Conservation (phyloP, 2,888 invertebrate genomes). For the Seladonia tumulorum region DNA sequence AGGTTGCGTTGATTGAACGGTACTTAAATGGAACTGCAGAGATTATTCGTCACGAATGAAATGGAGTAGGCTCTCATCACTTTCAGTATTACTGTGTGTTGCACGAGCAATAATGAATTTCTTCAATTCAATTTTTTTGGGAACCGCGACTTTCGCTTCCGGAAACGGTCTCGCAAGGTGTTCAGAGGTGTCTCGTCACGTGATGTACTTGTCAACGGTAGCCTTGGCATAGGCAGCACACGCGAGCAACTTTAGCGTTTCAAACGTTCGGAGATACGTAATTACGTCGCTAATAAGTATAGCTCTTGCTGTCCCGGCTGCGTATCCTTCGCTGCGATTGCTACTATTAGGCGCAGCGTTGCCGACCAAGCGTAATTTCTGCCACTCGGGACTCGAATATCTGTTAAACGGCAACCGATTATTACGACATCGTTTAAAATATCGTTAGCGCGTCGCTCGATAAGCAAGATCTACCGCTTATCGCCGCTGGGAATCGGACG, state of each 20-base stretch:
- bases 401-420: slow-evolving; percentile 33
- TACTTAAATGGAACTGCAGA: too few relatives aligned
- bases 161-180: neutral
- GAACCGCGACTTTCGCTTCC: neutral
- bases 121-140: too few relatives aligned
- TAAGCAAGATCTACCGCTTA: neutral
- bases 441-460: slow-evolving; percentile 39
- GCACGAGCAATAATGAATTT: neutral
- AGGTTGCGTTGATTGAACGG: too few relatives aligned
- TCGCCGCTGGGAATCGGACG: slow-evolving; percentile 3
- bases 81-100: neutral
- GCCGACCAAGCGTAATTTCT: slow-evolving; percentile 46
- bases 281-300: slow-evolving; percentile 50
- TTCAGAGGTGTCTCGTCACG: slow-evolving; percentile 24
- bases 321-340: slow-evolving; percentile 40
- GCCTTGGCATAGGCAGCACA: slow-evolving; percentile 66
- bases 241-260: slow-evolving; percentile 43
- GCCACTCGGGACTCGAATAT: slow-evolving; percentile 34
- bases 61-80: too few relatives aligned
- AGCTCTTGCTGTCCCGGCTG: slow-evolving; percentile 13
- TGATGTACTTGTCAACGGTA: slow-evolving; percentile 48
- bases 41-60: too few relatives aligned
- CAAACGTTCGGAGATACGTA: slow-evolving; percentile 17
- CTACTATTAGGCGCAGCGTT: slow-evolving; percentile 40
- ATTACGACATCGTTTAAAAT: slow-evolving; percentile 40